Percentiles rank a stretch among this genome's conserved stretches.
Evolutionary conservation across 2,888 invertebrate species (phyloP).

Genomic region (Ichneumoninae sp.): DNA sequence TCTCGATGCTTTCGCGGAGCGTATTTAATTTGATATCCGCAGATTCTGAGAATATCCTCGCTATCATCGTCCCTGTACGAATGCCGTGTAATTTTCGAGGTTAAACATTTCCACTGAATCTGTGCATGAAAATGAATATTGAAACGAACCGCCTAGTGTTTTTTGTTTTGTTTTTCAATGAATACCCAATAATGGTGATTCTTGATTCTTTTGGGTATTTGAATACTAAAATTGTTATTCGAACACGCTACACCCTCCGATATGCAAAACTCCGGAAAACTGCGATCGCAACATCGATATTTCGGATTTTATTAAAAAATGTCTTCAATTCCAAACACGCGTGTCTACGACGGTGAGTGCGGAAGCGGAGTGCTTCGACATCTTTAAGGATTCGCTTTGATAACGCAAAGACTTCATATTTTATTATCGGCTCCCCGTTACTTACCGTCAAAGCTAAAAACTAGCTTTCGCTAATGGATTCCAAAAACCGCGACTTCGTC

Average conservation of each 20-base stretch:
- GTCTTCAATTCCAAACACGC: neutral
- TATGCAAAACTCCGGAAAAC: neutral
- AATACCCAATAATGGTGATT: neutral
- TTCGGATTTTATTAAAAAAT: neutral
- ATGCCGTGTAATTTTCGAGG: neutral
- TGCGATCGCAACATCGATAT: neutral
- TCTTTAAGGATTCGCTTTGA: conserved; percentile 17
- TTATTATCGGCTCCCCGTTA: neutral
- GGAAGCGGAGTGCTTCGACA: neutral
- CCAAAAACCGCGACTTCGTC: neutral
- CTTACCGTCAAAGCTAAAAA: conserved; percentile 24
- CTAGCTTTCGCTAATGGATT: conserved; percentile 30
- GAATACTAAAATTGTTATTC: neutral
- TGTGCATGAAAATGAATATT: neutral
- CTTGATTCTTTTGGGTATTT: neutral
- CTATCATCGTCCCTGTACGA: neutral
- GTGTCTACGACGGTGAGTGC: neutral
- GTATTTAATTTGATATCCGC: neutral
- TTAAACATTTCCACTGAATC: neutral
- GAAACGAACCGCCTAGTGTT: neutral
- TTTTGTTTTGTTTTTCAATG: neutral
- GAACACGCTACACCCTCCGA: neutral
- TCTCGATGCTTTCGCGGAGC: neutral
- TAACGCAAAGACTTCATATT: neutral
- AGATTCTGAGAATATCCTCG: neutral